Conservation (phyloP, 2,888 invertebrate genomes). For the Tiliacea citrago region DNA sequence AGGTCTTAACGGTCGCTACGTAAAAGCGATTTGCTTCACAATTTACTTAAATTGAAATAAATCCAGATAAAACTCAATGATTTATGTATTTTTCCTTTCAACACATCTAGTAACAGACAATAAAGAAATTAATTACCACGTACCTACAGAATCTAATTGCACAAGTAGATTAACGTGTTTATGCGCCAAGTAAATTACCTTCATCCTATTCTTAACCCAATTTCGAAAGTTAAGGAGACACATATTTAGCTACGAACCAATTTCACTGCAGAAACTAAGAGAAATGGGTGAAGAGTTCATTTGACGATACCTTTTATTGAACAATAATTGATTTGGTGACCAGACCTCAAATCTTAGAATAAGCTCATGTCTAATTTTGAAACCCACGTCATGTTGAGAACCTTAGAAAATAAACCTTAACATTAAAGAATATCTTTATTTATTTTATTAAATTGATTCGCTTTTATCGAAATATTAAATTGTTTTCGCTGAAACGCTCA, state of each 20-base stretch:
- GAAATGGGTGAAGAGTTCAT: conserved; percentile 6
- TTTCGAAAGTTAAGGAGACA: conserved; percentile 61
- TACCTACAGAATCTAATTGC: conserved; percentile 39
- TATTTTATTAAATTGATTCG: not conserved
- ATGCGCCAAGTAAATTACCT: conserved; percentile 61
- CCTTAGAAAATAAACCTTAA: not conserved
- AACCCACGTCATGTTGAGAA: not conserved
- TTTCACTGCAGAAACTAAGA: conserved; percentile 60
- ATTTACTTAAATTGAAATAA: conserved; percentile 28
- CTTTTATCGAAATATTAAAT: conserved; percentile 14
- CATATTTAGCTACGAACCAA: conserved; percentile 31
- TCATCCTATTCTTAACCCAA: conserved; percentile 70
- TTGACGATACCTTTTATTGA: not conserved
- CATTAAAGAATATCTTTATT: not conserved
- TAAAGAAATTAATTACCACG: conserved; percentile 2
- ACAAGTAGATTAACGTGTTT: conserved; percentile 49
- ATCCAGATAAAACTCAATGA: not conserved
- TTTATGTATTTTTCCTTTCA: not conserved
- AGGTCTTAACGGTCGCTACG: conserved; percentile 50
- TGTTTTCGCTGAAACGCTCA: not conserved
- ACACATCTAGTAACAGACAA: not conserved
- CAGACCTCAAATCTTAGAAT: not conserved
- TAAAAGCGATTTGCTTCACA: conserved; percentile 21
- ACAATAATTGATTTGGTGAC: not conserved
- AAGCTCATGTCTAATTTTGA: not conserved